Evolutionary conservation across 2,888 invertebrate genomes (phyloP).

Genomic region (Folsomia candida): DNA sequence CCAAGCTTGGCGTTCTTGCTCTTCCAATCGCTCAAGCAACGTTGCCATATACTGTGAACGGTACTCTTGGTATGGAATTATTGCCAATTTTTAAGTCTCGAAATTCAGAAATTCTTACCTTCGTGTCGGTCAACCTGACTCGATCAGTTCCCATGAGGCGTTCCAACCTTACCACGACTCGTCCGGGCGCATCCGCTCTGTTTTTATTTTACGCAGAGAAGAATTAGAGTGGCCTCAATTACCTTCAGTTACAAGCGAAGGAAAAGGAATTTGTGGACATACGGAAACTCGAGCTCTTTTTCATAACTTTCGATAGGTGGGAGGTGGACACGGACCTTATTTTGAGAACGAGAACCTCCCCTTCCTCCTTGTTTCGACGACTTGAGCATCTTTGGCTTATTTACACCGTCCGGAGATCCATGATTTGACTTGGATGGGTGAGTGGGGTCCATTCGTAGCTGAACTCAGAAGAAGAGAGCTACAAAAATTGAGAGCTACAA

Average conservation of each 20-base stretch:
- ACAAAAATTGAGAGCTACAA: too few species aligned
- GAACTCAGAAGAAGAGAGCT: too few species aligned
- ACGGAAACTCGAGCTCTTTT: conserved; percentile 41
- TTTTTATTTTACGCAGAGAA: neutral
- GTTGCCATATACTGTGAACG: conserved; percentile 69
- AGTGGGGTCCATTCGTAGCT: too few species aligned
- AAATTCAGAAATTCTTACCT: too few species aligned
- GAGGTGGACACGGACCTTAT: conserved; percentile 33
- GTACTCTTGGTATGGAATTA: too few species aligned
- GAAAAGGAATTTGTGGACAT: too few species aligned
- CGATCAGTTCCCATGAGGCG: conserved; percentile 69
- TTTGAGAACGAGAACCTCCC: neutral
- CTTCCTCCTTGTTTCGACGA: neutral
- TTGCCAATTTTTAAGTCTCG: too few species aligned
- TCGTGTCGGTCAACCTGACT: conserved; percentile 64
- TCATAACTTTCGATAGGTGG: conserved; percentile 41
- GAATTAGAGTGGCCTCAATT: neutral
- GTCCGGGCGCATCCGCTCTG: conserved; percentile 38
- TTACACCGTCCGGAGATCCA: too few species aligned
- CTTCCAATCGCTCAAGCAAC: conserved; percentile 64
- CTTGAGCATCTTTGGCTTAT: neutral
- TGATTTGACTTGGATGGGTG: too few species aligned
- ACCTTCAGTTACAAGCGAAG: too few species aligned
- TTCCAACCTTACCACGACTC: conserved; percentile 59
- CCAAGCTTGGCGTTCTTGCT: conserved; percentile 65